Evolutionary conservation across 2,888 invertebrate genomes (phyloP), one percentile per base, ranked within the genome.

Genomic region (Anagyrus pseudococci): DNA sequence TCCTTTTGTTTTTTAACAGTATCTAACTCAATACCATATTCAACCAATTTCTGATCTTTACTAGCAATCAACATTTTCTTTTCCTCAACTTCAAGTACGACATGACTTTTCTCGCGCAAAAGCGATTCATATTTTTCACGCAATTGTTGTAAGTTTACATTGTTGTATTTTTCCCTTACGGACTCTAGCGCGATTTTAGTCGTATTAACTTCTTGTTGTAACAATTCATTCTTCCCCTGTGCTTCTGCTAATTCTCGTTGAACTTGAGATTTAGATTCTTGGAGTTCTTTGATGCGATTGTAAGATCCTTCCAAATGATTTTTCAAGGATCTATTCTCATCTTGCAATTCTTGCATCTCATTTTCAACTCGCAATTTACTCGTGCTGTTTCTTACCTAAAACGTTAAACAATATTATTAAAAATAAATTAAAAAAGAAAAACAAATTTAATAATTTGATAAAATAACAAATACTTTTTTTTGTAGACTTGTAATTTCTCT

Each of bases 371-470:
- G 71, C 4, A 72, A 71, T 33, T 85, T 85, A 61, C 83, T 83
- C 40, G 84, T 84, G 70, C 83, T 84, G 71, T 79, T 83, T n/a
- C 85, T 82, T 25, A 85, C 57, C 70, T 70, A 29, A 25, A 62
- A 62, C 25, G 10, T 59, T 20, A 25, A 4, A 44, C 17, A n/a
- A n/a, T 41, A 41, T n/a, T 15, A 41, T 41, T 41, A 41, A 15
- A 41, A n/a, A 15, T 41, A 4, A n/a, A n/a, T n/a, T n/a, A n/a
- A n/a, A n/a, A n/a, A n/a, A n/a, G n/a, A n/a, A 22, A 40, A 37
- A 40, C 4, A 33, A 33, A n/a, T 43, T 19, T 1, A 7, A 41
- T 25, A 1, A 46, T n/a, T 7, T 41, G 13, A 25, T 20, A 20
- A 19, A 22, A 29, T n/a, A 47, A 33, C 19, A 48, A 37, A 57